A percentile compares a stretch with the other conserved stretches of the same genome.
Evolutionary conservation across 2,888 invertebrate genomes (phyloP).

Genomic region (Bombylius discolor): DNA sequence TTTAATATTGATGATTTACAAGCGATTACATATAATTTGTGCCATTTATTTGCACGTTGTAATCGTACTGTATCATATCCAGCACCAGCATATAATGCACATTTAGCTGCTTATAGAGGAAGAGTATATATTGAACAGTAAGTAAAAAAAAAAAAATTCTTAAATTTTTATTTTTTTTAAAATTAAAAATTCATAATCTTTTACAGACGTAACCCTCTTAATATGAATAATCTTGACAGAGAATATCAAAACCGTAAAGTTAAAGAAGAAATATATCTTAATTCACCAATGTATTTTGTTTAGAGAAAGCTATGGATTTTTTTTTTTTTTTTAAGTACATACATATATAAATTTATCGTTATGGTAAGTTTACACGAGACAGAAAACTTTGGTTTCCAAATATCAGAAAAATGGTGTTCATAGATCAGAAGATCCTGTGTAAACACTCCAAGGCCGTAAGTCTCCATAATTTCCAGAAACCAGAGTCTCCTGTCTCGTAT

Average conservation of each 20-base stretch:
- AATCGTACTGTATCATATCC: conserved; percentile 74
- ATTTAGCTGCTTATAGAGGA: conserved; percentile 67
- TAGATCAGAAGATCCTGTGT: no score
- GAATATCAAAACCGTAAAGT: not conserved
- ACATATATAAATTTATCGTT: no score
- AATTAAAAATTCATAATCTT: not conserved
- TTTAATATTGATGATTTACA: conserved; percentile 64
- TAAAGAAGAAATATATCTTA: not conserved
- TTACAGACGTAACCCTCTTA: not conserved
- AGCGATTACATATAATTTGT: conserved; percentile 65
- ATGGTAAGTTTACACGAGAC: no score
- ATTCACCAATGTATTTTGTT: not conserved
- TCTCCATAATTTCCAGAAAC: no score
- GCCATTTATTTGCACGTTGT: conserved; percentile 76
- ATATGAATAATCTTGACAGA: not conserved
- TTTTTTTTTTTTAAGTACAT: no score
- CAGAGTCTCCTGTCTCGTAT: no score
- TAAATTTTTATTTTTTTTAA: not conserved
- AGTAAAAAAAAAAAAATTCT: conserved; percentile 1
- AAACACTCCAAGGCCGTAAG: no score
- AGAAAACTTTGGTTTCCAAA: no score
- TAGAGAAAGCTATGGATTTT: not conserved
- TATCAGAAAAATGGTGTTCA: no score
- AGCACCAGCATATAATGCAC: conserved; percentile 78
- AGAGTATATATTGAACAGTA: conserved; percentile 32